phyloP scores from a whole-genome alignment of 2,113 vertebrate genomes.

The Kryptolebias marmoratus region DNA sequence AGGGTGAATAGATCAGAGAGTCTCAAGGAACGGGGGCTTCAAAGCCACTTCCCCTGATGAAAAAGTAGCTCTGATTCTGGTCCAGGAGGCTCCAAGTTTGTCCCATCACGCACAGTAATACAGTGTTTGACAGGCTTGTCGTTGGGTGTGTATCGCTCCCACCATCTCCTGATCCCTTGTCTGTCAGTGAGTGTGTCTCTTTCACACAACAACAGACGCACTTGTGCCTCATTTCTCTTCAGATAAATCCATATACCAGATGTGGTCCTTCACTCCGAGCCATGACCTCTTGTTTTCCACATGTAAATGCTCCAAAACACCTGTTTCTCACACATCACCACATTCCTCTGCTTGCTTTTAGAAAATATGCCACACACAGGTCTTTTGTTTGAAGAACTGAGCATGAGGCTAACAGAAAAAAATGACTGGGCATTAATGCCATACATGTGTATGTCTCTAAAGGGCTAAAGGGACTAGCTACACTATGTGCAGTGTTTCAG shows the following conservation, averaged over 20 bases:
- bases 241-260: conserved; percentile 61
- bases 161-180: conserved; percentile 36
- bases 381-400: conserved; percentile 13
- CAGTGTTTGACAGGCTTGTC: conserved; percentile 38
- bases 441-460: not conserved
- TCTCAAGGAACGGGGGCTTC: conserved; percentile 53
- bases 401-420: not conserved
- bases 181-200: conserved; percentile 16
- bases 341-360: conserved; percentile 8
- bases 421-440: conserved; percentile 25
- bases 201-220: conserved; percentile 34
- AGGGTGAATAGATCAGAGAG: conserved; percentile 52
- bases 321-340: conserved; percentile 62
- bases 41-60: conserved; percentile 67
- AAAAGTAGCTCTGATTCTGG: conserved; percentile 57
- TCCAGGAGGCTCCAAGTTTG: conserved; percentile 46
- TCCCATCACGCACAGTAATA: conserved; percentile 54
- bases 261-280: conserved; percentile 58
- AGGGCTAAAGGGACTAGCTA: not conserved
- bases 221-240: conserved; percentile 33
- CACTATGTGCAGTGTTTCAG: conserved; percentile 17
- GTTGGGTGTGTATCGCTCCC: conserved; percentile 45
- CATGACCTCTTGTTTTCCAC: conserved; percentile 47
- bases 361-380: not conserved
- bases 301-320: conserved; percentile 57